These are phyloP conservation scores for Stenopsyche tienmushanensis DNA, from an alignment of 1,140 invertebrate genomes.

Conservation along the genomic window DNA sequence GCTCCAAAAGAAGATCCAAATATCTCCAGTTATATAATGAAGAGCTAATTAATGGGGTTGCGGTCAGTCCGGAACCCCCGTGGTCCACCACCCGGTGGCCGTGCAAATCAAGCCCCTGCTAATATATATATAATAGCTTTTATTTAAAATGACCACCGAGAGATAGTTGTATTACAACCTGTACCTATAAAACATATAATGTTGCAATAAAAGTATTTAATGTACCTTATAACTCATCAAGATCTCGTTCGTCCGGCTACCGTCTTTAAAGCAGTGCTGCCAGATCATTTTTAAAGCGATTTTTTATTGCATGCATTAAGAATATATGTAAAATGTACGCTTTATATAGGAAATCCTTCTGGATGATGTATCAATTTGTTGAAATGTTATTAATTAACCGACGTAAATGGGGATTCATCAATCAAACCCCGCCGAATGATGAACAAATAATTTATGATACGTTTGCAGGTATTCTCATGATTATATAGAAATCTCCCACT, in stretches of 20 bases:
- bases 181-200: conserved; percentile 30
- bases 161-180: conserved; percentile 19
- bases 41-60: conserved; percentile 33
- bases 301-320: not conserved
- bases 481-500: not conserved
- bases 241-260: conserved; percentile 1
- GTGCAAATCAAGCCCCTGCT: conserved; percentile 32
- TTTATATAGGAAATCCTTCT: too few species aligned
- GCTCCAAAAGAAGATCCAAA: too few species aligned
- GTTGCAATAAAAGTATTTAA: conserved; percentile 28
- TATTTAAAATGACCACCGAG: conserved; percentile 21
- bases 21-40: conserved; percentile 7
- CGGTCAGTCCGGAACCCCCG: conserved; percentile 21
- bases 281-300: not conserved
- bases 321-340: not conserved
- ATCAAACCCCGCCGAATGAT: conserved; percentile 1
- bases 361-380: conserved; percentile 27
- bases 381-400: conserved; percentile 8
- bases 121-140: conserved; percentile 22
- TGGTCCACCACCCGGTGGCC: conserved; percentile 27
- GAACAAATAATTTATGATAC: not conserved
- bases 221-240: conserved; percentile 23
- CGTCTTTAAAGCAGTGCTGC: not conserved
- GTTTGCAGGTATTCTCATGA: not conserved
- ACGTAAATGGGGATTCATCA: not conserved